Percentiles rank a stretch among this genome's conserved stretches.
Conservation (phyloP, 1,140 invertebrate species). For the Potamilus streckersoni region DNA sequence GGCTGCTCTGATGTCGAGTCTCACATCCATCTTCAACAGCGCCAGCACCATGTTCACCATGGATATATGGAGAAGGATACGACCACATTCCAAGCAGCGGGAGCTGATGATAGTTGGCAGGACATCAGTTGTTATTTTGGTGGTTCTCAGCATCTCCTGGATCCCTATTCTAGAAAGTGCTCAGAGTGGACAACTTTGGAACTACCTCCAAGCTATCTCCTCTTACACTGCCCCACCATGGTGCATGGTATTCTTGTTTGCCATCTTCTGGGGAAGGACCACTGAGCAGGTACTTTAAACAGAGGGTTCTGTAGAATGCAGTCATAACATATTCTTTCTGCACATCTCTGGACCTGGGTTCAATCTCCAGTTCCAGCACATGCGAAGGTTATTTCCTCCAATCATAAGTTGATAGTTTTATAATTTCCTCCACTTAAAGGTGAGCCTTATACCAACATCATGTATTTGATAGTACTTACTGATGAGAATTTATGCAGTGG, state of each 20-base stretch:
- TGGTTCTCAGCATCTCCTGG: conserved; percentile 70
- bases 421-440: no score
- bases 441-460: no score
- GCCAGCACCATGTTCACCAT: conserved; percentile 71
- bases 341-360: no score
- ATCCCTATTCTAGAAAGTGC: conserved; percentile 69
- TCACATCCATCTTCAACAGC: conserved; percentile 72
- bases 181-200: conserved; percentile 68
- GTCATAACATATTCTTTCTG: no score
- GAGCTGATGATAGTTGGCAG: conserved; percentile 69
- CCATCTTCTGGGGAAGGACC: conserved; percentile 67
- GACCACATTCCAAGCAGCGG: conserved; percentile 62
- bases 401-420: no score
- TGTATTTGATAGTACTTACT: no score
- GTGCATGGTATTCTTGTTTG: conserved; percentile 70
- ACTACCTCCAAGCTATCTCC: conserved; percentile 71
- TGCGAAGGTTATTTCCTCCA: no score
- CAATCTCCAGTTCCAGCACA: no score
- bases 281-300: conserved; percentile 67
- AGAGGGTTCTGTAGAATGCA: no score
- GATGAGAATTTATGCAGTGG: no score
- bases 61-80: conserved; percentile 67
- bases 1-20: conserved; percentile 70
- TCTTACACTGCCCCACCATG: conserved; percentile 70
- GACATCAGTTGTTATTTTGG: conserved; percentile 69